A percentile compares a stretch with the other conserved stretches of the same genome.
Conservation (phyloP, 2,113 vertebrate species). For the Hippolais icterina region DNA sequence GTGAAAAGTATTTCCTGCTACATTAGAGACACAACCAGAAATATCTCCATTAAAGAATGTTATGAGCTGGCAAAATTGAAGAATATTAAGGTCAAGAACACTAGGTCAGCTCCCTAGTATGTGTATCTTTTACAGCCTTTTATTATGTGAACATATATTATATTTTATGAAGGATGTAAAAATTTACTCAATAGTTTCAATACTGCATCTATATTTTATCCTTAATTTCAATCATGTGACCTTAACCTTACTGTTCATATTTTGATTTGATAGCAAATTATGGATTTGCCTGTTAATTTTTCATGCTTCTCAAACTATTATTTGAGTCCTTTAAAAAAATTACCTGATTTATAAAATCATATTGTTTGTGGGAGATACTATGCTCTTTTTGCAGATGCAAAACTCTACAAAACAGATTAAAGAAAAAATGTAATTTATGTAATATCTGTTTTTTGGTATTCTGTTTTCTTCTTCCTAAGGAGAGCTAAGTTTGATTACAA, state of each 20-base stretch:
- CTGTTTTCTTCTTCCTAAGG: background rate
- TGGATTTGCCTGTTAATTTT: background rate
- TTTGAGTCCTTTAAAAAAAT: background rate
- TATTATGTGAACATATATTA: background rate
- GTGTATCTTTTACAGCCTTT: background rate
- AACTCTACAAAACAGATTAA: background rate
- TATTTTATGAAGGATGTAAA: conserved; percentile 7
- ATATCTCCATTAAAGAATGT: background rate
- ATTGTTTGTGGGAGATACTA: background rate
- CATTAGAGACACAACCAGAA: background rate
- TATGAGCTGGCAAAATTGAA: background rate
- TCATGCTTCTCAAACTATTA: background rate
- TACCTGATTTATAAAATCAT: background rate
- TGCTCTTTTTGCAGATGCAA: background rate
- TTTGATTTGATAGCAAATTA: background rate
- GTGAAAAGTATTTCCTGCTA: background rate
- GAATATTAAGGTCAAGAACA: background rate
- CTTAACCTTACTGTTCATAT: background rate
- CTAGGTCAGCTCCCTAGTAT: background rate
- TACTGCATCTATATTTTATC: background rate
- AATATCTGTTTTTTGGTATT: background rate
- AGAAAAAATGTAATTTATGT: background rate
- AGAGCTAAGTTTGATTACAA: background rate
- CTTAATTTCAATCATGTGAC: background rate
- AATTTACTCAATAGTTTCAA: background rate